Percentiles rank a stretch among this genome's conserved stretches.
phyloP scores from a whole-genome alignment of 2,113 vertebrate species.

The Tupaia tana region DNA sequence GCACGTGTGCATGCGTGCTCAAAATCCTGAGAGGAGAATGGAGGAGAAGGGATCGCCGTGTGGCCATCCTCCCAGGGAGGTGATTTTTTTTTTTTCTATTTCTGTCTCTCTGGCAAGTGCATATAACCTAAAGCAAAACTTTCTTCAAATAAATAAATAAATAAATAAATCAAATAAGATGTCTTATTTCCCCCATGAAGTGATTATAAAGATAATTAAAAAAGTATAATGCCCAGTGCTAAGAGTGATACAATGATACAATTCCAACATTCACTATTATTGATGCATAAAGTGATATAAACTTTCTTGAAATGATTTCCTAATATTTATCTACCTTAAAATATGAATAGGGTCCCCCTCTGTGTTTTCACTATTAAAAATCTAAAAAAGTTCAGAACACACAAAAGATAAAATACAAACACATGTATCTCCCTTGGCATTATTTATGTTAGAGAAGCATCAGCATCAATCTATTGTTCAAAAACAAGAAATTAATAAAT shows the following conservation, averaged over 20 bases:
- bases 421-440: background rate
- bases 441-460: slow-evolving; percentile 41
- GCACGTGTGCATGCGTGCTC: no score
- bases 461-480: background rate
- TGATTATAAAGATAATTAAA: slow-evolving; percentile 49
- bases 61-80: no score
- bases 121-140: no score
- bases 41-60: no score
- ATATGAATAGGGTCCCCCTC: background rate
- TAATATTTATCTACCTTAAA: background rate
- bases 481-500: slow-evolving; percentile 4
- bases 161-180: background rate
- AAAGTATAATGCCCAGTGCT: background rate
- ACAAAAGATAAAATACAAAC: background rate
- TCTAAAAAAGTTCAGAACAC: background rate
- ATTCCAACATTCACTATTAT: background rate
- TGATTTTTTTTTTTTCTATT: no score
- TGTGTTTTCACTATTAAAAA: background rate
- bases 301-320: background rate
- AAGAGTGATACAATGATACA: background rate
- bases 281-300: background rate
- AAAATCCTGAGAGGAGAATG: no score
- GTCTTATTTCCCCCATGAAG: background rate
- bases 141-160: no score
- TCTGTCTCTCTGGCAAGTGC: no score